phyloP scores from a whole-genome alignment of 2,113 vertebrate species.

The Todiramphus chloris region DNA sequence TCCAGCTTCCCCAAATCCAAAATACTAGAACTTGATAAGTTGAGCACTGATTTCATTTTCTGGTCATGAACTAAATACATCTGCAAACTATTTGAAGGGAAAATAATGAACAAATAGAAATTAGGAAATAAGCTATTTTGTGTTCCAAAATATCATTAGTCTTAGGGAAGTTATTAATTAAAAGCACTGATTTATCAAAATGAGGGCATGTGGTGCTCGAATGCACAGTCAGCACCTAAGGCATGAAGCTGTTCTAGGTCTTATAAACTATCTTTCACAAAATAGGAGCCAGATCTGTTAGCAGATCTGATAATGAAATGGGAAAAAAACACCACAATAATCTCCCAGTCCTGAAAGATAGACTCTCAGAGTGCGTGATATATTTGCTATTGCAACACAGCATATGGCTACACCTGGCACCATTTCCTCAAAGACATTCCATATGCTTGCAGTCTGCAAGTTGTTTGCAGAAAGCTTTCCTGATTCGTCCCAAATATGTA shows the following conservation, averaged over 20 bases:
- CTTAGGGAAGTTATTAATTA: neutral
- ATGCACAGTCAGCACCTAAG: neutral
- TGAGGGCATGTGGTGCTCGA: neutral
- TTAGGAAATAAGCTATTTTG: neutral
- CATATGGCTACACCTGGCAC: conserved; percentile 31
- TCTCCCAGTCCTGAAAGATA: neutral
- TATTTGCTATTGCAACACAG: neutral
- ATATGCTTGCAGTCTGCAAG: conserved; percentile 18
- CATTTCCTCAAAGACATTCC: conserved; percentile 10
- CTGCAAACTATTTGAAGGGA: neutral
- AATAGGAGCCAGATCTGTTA: neutral
- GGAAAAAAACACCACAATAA: neutral
- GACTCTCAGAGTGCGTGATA: neutral
- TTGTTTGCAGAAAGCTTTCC: neutral
- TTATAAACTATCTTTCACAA: neutral
- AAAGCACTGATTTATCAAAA: neutral
- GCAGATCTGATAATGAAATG: neutral
- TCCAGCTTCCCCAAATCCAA: neutral
- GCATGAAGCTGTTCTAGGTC: neutral
- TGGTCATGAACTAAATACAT: neutral
- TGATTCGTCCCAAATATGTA: conserved; percentile 2
- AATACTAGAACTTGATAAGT: neutral
- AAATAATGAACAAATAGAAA: neutral
- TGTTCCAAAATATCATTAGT: neutral
- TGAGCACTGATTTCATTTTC: neutral